Evolutionary conservation across 2,797 vertebrate genomes (phyloP), one percentile per base, ranked within the genome.

Genomic region (Simalia tracyae): DNA sequence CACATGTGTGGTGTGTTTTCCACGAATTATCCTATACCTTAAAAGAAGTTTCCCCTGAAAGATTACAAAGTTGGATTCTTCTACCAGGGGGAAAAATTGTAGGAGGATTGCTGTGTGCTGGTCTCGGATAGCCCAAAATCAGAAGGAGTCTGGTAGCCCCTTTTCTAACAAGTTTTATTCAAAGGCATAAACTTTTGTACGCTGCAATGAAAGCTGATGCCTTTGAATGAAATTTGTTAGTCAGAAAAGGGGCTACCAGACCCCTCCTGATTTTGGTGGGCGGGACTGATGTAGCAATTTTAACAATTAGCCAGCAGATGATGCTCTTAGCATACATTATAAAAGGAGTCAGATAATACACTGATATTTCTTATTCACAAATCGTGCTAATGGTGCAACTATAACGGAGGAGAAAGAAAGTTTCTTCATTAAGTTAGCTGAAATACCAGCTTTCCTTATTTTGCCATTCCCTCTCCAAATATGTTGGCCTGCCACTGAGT

Each of bases 241-340:
- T 68, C 36, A 42, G 72, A 76, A 42, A 76, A 76, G 3, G 3
- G 42, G 17, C 8, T 76, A 10, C 10, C 19, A 10, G 17, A 19
- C 19, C 11, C 42, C 42, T 46, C 36, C 9, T 24, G 19, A 24
- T 76, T 17, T 6, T 0, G 36, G 7, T 11, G 12, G 31, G 4
- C 26, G 4, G 5, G 28, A 2, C 10, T 12, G 5, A 46, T 24
- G 59, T 9, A 57, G 68, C 59, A 87, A 66, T 84, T 28, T 81
- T 90, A 66, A 56, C 1, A 5, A 3, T 22, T 84, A 17, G 24
- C 68, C 92, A 92, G 85, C 68, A 92, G 92, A 42, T 90, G 92
- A n/a, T 22, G 31, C 6, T 90, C 5, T 84, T 57, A 22, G 31
- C 89, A 26, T 57, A 19, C 2, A 5, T 15, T 76, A 22, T 63